These are phyloP conservation scores for Saccopteryx bilineata DNA, from an alignment of 2,113 vertebrate genomes.

Conservation along the genomic window DNA sequence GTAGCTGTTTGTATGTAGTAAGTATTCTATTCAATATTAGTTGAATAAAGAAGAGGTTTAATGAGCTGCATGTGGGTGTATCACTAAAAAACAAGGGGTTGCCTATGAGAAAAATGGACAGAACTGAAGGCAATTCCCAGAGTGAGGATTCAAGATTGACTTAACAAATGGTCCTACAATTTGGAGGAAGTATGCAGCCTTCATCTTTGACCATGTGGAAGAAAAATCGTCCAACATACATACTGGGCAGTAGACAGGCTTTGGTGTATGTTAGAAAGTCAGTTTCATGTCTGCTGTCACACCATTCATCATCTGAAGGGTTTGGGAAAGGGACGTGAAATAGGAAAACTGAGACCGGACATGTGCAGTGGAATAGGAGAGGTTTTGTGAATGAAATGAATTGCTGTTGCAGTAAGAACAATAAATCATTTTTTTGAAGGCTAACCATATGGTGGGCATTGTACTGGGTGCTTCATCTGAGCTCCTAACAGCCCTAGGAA, in stretches of 20 bases:
- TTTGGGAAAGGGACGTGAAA: not conserved
- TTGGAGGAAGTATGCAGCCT: not conserved
- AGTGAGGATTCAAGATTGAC: not conserved
- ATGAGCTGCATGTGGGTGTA: not conserved
- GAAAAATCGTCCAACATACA: not conserved
- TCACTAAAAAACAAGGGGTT: not conserved
- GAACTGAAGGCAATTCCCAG: not conserved
- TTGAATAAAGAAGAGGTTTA: not conserved
- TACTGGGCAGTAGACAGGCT: not conserved
- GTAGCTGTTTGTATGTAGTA: not conserved
- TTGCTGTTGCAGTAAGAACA: not conserved
- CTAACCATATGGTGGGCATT: rapidly evolving
- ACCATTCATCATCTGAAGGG: not conserved
- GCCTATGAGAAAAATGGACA: not conserved
- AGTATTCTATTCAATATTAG: not conserved
- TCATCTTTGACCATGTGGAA: rapidly evolving
- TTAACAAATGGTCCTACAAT: not conserved
- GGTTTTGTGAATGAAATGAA: not conserved
- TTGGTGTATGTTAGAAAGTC: not conserved
- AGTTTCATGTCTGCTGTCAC: not conserved
- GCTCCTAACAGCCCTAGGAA: not conserved
- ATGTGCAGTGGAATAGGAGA: rapidly evolving
- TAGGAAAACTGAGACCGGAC: not conserved
- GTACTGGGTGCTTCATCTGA: rapidly evolving
- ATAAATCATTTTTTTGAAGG: not conserved